These are phyloP conservation scores for Bubo blakistoni DNA, from an alignment of 2,113 vertebrate species.

Conservation along the genomic window DNA sequence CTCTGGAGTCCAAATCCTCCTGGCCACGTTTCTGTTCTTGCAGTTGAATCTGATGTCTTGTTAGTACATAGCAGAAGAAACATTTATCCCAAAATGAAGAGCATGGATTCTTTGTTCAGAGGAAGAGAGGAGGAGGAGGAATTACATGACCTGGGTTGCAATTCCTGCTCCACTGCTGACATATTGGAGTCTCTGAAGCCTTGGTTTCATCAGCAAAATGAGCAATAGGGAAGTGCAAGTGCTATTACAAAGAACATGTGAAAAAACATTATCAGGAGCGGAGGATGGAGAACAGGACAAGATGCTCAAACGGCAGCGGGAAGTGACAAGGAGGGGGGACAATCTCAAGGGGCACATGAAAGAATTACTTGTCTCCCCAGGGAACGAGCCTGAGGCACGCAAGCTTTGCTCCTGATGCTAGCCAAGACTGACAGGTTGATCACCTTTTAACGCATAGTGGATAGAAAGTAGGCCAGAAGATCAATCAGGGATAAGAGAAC, in stretches of 20 bases:
- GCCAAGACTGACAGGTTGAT: slow-evolving; percentile 4
- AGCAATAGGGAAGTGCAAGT: not conserved
- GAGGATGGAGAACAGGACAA: not conserved
- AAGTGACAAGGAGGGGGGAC: not conserved
- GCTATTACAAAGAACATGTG: not conserved
- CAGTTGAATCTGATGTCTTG: not conserved
- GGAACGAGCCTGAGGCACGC: slow-evolving; percentile 10
- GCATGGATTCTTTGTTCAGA: not conserved
- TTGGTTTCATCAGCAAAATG: not conserved
- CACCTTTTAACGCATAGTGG: not conserved
- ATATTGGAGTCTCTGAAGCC: not conserved
- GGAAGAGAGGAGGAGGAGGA: not conserved
- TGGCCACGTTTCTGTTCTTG: not conserved
- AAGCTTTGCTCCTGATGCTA: not conserved
- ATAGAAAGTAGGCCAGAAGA: slow-evolving; percentile 34
- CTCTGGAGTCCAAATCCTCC: not conserved
- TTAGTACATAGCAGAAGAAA: not conserved
- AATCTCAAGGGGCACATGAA: not conserved
- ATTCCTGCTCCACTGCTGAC: not conserved
- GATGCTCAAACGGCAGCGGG: not conserved
- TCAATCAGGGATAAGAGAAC: slow-evolving; percentile 24
- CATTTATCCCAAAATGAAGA: not conserved
- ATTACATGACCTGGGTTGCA: not conserved
- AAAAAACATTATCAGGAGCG: not conserved
- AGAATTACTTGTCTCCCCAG: not conserved